Base-by-base conservation (phyloP, 2,797 vertebrate species). In the Tragelaphus oryx region DNA sequence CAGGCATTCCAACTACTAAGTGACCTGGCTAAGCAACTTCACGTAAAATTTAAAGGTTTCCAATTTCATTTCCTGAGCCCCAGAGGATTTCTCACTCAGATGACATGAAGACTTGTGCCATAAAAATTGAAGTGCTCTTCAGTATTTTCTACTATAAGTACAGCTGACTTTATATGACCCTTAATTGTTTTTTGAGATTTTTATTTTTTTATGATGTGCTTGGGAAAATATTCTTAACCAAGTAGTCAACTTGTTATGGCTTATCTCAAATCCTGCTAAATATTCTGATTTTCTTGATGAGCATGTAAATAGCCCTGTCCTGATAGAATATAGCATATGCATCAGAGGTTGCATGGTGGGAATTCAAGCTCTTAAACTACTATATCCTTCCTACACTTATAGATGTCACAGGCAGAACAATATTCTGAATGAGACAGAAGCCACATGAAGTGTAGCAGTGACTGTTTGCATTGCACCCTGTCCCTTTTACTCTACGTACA, bases 171-270 rank as follows among this genome's bases (percentile, higher is more conserved):
- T 41, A 68, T 41, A 81, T 62, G 14, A 44, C 37, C 71, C 33
- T 71, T 59, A 52, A 50, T 4, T 83, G 22, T 96, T 96, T 96
- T 96, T 89, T 81, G 55, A 80, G 26, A 33, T 90, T 76, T 84
- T 5, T 20, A 48, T 68, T 96, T 92, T 91, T 91, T 75, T 30
- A 44, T 95, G 44, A 71, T 54, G 26, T 80, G 8, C 50, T 95
- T 90, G 16, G 88, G 46, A 22, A 80, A 96, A 87, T 79, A 79
- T 88, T 94, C 57, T 93, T 62, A 87, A 89, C 83, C 59, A 94
- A 37, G 87, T 93, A 60, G 44, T 81, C 55, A 94, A 59, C 75
- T 60, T 52, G 17, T 60, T 59, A 28, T 83, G 41, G 17, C n/a
- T 68, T 75, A 18, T 88, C 57, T 84, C n/a, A 13, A 62, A 74